A percentile compares a stretch with the other conserved stretches of the same genome.
Evolutionary conservation across 1,140 invertebrate genomes (phyloP).

Genomic region (Penaeus japonicus): DNA sequence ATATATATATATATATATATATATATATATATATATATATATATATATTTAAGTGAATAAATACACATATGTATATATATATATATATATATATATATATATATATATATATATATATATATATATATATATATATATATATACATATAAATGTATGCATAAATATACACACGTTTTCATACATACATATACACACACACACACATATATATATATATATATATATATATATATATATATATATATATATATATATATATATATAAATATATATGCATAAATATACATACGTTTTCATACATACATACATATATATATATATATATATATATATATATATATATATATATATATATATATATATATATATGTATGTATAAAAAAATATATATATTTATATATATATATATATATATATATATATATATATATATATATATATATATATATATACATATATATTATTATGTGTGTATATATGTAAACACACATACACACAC

Average conservation of each 20-base stretch:
- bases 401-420: no score
- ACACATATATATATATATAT: constrained; percentile 25
- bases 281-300: background rate
- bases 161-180: background rate
- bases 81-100: constrained; percentile 6
- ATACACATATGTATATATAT: background rate
- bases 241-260: no score
- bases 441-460: no score
- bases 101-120: background rate
- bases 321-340: background rate
- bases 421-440: no score
- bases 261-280: background rate
- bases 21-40: background rate
- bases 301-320: constrained; percentile 2
- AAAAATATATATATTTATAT: no score
- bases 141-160: constrained; percentile 3
- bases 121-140: constrained; percentile 11
- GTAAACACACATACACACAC: no score
- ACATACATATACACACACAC: constrained; percentile 10
- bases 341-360: background rate
- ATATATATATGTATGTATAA: background rate
- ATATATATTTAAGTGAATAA: background rate
- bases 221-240: background rate
- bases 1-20: background rate
- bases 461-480: no score